Conservation (phyloP, 2,113 vertebrate genomes). For the Bufo gargarizans region DNA sequence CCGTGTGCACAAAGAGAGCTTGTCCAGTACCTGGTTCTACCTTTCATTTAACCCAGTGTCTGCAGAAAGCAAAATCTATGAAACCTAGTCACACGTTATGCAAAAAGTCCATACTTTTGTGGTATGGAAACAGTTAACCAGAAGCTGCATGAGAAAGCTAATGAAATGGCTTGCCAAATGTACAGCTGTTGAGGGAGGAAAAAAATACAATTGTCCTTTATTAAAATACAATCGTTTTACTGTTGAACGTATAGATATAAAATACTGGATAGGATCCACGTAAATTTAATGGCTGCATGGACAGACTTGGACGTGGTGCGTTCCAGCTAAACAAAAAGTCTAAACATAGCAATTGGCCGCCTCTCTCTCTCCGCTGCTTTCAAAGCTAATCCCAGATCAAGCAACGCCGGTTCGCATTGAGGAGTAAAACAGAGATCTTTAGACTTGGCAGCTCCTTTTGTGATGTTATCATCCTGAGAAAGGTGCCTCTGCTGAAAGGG, state of each 20-base stretch:
- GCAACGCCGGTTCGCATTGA: not conserved
- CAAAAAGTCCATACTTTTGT: not conserved
- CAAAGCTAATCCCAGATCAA: constrained; percentile 26
- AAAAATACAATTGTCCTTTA: constrained; percentile 25
- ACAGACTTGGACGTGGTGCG: not conserved
- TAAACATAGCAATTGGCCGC: constrained; percentile 22
- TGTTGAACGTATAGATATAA: constrained; percentile 5
- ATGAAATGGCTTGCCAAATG: not conserved
- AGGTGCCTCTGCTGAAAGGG: constrained; percentile 4
- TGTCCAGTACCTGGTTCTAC: not conserved
- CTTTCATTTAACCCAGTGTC: not conserved
- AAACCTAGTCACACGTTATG: not conserved
- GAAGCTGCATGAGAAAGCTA: not conserved
- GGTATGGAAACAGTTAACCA: not conserved
- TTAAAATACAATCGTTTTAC: not conserved
- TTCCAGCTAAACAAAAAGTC: constrained; percentile 25
- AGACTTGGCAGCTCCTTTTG: constrained; percentile 29
- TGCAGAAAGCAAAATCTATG: not conserved
- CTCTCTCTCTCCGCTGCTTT: not conserved
- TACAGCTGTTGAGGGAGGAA: constrained; percentile 24
- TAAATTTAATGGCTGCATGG: not conserved
- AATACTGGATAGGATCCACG: constrained; percentile 4
- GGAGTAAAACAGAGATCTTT: not conserved
- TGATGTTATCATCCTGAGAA: constrained; percentile 31
- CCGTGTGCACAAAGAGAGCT: not conserved